A percentile compares a stretch with the other conserved stretches of the same genome.
phyloP scores from a whole-genome alignment of 2,113 vertebrate species.

The Leucopsar rothschildi region DNA sequence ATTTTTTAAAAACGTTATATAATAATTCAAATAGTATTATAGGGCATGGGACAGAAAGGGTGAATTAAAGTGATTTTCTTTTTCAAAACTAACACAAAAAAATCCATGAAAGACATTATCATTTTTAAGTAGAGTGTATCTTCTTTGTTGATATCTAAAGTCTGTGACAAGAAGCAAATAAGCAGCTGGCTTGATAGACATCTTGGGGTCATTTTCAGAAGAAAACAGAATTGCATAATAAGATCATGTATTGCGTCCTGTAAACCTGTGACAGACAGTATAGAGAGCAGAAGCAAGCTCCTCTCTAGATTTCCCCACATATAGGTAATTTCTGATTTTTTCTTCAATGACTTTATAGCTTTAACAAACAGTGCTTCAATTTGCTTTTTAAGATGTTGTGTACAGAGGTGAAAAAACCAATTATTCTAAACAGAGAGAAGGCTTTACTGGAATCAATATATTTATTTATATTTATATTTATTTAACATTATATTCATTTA shows the following conservation, averaged over 20 bases:
- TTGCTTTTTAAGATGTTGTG: background rate
- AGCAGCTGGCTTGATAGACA: background rate
- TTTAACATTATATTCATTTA: background rate
- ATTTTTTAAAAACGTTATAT: background rate
- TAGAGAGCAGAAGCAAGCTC: background rate
- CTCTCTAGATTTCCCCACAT: background rate
- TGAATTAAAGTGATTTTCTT: background rate
- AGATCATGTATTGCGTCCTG: background rate
- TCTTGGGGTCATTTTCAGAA: background rate
- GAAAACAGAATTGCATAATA: background rate
- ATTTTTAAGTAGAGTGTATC: background rate
- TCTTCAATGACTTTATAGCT: background rate
- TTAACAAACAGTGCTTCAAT: background rate
- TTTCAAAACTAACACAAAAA: background rate
- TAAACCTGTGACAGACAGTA: background rate
- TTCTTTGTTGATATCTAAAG: background rate
- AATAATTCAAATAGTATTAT: background rate
- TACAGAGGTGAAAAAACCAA: background rate
- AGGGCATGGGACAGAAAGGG: background rate
- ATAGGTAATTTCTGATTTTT: background rate
- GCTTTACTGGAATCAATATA: too few species aligned
- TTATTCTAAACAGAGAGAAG: background rate
- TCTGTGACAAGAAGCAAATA: background rate
- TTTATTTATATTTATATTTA: too few species aligned
- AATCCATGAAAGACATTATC: background rate